Evolutionary conservation across 2,113 vertebrate genomes (phyloP).

Genomic region (Neolamprologus sp.): DNA sequence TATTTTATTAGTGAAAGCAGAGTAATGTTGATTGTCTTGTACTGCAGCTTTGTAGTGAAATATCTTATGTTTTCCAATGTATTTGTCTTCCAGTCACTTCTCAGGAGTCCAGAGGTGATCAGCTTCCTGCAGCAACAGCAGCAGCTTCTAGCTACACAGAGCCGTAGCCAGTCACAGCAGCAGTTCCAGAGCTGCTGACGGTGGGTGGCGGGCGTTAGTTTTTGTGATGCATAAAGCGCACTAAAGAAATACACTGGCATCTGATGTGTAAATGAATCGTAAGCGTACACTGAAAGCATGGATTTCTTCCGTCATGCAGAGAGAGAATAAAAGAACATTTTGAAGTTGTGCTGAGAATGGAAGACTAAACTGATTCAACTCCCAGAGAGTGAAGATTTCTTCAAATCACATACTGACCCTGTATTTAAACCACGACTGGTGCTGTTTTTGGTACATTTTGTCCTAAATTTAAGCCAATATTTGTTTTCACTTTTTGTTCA

Average conservation of each 20-base stretch:
- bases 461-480: background rate
- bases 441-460: background rate
- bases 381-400: background rate
- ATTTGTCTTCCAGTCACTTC: conserved; percentile 78
- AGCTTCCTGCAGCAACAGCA: conserved; percentile 97
- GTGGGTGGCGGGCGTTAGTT: background rate
- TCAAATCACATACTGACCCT: background rate
- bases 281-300: background rate
- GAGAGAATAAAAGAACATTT: background rate
- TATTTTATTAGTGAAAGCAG: background rate
- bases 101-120: conserved; percentile 94
- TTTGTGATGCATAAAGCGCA: background rate
- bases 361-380: background rate
- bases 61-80: background rate
- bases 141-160: conserved; percentile 83
- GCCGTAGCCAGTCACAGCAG: conserved; percentile 80
- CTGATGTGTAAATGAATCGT: background rate
- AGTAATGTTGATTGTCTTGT: background rate
- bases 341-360: background rate
- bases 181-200: conserved; percentile 71
- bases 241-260: background rate
- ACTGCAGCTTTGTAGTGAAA: background rate
- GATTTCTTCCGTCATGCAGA: background rate
- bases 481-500: background rate
- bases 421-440: background rate